These are phyloP conservation scores for Naso thynnoides DNA, from an alignment of 2,797 vertebrate genomes.

Conservation along the genomic window DNA sequence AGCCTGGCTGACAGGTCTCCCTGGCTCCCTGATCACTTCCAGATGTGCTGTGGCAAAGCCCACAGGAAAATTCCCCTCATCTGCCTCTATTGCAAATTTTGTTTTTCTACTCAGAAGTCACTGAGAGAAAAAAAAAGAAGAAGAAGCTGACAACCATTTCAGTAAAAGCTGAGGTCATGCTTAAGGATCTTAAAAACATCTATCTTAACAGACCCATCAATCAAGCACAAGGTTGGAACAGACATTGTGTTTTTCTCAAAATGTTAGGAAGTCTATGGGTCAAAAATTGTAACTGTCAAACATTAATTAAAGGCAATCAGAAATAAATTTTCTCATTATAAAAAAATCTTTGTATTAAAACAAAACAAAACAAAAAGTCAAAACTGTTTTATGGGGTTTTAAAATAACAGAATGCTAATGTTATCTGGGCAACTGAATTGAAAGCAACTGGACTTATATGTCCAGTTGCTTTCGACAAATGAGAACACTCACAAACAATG, in stretches of 20 bases:
- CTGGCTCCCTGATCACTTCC: constrained; percentile 80
- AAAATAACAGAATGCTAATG: not conserved
- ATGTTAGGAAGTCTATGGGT: not conserved
- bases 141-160: constrained; percentile 56
- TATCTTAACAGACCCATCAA: not conserved
- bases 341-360: not conserved
- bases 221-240: not conserved
- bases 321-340: not conserved
- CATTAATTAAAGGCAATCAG: not conserved
- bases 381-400: not conserved
- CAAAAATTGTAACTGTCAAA: not conserved
- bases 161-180: constrained; percentile 57
- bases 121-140: constrained; percentile 5
- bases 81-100: constrained; percentile 57
- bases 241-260: not conserved
- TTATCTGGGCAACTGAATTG: no score
- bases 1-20: constrained; percentile 80
- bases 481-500: no score
- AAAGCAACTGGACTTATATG: no score
- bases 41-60: constrained; percentile 81
- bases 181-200: constrained; percentile 30
- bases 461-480: no score
- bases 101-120: constrained; percentile 74
- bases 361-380: not conserved
- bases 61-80: constrained; percentile 63